A percentile compares a stretch with the other conserved stretches of the same genome.
phyloP scores from a whole-genome alignment of 2,113 vertebrate species.

The Pangasianodon hypophthalmus region DNA sequence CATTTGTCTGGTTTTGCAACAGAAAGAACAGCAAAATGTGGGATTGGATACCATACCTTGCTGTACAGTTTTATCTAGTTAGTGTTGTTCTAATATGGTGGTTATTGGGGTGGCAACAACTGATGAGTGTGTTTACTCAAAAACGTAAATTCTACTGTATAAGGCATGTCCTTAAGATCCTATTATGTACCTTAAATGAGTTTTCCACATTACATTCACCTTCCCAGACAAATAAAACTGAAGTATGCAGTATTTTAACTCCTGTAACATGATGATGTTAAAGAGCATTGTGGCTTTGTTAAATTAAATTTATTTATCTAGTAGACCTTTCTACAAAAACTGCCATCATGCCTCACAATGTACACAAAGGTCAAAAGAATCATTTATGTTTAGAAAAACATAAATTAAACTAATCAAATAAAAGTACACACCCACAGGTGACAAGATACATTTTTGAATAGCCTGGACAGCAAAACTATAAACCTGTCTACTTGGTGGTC shows the following conservation, averaged over 20 bases:
- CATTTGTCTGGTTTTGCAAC: not conserved
- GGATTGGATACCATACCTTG: not conserved
- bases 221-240: not conserved
- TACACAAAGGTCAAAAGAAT: not conserved
- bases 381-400: not conserved
- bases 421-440: not conserved
- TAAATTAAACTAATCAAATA: not conserved
- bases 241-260: not conserved
- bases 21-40: not conserved
- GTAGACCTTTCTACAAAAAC: not conserved
- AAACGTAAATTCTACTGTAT: not conserved
- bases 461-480: not conserved
- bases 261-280: not conserved
- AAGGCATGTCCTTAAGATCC: not conserved
- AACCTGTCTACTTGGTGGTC: not conserved
- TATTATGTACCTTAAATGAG: not conserved
- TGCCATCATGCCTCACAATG: not conserved
- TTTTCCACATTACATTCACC: not conserved
- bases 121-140: not conserved
- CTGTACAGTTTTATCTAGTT: not conserved
- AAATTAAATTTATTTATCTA: not conserved
- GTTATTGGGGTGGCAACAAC: not conserved
- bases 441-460: not conserved
- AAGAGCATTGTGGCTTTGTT: not conserved
- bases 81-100: not conserved